Percentiles rank a stretch among this genome's conserved stretches.
phyloP scores from a whole-genome alignment of 2,888 invertebrate genomes.

The Hybos culiciformis region DNA sequence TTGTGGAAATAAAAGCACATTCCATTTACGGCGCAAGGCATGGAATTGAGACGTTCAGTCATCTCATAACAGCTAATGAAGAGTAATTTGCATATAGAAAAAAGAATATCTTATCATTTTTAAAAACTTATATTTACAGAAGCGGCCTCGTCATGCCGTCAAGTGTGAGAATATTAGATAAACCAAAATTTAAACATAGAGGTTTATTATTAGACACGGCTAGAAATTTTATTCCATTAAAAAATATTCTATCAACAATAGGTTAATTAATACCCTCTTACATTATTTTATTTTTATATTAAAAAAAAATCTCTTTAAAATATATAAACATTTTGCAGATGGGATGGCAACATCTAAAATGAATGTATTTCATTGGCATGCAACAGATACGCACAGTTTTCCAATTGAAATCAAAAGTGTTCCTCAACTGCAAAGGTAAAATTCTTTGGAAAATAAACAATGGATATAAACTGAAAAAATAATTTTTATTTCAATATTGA shows the following conservation, averaged over 20 bases:
- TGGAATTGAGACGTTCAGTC: constrained; percentile 60
- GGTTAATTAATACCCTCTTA: no score
- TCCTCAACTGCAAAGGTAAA: constrained; percentile 58
- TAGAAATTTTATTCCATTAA: constrained; percentile 69
- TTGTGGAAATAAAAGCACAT: constrained; percentile 41
- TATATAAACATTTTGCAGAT: no score
- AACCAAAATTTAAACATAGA: constrained; percentile 68
- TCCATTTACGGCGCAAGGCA: constrained; percentile 64
- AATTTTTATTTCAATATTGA: background rate
- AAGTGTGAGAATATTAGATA: constrained; percentile 54
- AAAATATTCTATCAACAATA: constrained; percentile 52
- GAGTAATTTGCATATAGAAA: no score
- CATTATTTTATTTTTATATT: no score
- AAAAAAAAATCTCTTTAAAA: no score
- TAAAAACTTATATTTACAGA: constrained; percentile 14
- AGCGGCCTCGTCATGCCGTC: constrained; percentile 48
- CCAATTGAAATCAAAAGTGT: constrained; percentile 65
- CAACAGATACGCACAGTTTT: constrained; percentile 83
- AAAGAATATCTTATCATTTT: background rate
- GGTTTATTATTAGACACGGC: constrained; percentile 82
- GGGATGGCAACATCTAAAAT: constrained; percentile 80
- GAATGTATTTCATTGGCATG: constrained; percentile 90
- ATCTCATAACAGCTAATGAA: constrained; percentile 41
- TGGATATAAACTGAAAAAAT: background rate
- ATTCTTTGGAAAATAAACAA: constrained; percentile 15